phyloP scores from a whole-genome alignment of 37 sponge, comb jelly and placozoan species.

The Beroe forskalii region DNA sequence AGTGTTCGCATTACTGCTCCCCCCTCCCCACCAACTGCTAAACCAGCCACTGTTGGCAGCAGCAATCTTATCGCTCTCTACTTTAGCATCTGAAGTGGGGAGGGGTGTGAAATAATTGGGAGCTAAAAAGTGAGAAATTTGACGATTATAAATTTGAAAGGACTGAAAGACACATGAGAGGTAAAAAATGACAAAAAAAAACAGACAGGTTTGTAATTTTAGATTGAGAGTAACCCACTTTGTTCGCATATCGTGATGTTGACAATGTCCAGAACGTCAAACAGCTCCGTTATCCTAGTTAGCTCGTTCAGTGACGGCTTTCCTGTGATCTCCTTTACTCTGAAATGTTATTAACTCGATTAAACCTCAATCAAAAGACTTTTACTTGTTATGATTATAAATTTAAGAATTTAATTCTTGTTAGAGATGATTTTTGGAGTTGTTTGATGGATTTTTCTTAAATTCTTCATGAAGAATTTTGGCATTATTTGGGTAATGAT shows the following conservation, averaged over 20 bases:
- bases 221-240: neutral
- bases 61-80: neutral
- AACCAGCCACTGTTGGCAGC: constrained; percentile 1
- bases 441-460: too few relatives aligned
- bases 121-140: neutral
- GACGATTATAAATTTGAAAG: neutral
- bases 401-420: too few relatives aligned
- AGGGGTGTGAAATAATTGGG: neutral
- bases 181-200: neutral
- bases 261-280: constrained; percentile 41
- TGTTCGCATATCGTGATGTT: constrained; percentile 63
- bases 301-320: constrained; percentile 47
- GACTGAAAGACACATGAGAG: neutral
- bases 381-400: too few relatives aligned
- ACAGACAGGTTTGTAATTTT: neutral
- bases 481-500: too few relatives aligned
- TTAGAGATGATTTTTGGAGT: too few relatives aligned
- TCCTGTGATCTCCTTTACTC: constrained; percentile 35
- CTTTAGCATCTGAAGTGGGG: neutral
- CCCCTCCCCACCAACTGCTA: constrained; percentile 44
- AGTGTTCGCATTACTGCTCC: neutral
- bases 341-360: constrained; percentile 1
- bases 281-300: constrained; percentile 25
- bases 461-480: too few relatives aligned
- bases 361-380: neutral